These are phyloP conservation scores for Siphonodentalium dalli DNA, from an alignment of 2,888 invertebrate genomes.

Conservation along the genomic window DNA sequence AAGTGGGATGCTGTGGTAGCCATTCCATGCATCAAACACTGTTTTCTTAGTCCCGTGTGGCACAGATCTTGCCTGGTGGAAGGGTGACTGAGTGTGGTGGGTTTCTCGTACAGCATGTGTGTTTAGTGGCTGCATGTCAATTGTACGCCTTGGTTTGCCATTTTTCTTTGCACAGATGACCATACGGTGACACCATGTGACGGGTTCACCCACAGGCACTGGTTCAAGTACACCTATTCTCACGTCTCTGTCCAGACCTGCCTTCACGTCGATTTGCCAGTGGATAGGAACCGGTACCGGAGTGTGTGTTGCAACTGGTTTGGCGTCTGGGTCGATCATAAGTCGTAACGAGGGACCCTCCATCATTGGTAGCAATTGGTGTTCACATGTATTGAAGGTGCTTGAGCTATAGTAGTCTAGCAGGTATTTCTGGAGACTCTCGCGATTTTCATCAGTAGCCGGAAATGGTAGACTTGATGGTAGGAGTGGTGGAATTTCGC, in stretches of 20 bases:
- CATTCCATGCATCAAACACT: slow-evolving; percentile 26
- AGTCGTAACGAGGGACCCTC: slow-evolving; percentile 28
- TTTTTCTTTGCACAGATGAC: slow-evolving; percentile 16
- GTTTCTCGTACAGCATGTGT: slow-evolving; percentile 20
- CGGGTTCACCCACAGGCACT: slow-evolving; percentile 14
- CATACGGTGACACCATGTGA: slow-evolving; percentile 22
- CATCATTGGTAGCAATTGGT: slow-evolving; percentile 28
- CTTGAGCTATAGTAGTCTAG: slow-evolving; percentile 22
- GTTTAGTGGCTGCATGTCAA: slow-evolving; percentile 20
- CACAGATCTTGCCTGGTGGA: slow-evolving; percentile 24
- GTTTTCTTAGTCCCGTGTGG: slow-evolving; percentile 28
- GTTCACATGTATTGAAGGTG: slow-evolving; percentile 21
- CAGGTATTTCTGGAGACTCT: slow-evolving; percentile 13
- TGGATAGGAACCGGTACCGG: slow-evolving; percentile 22
- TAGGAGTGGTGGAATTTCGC: too few relatives aligned
- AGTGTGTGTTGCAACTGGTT: slow-evolving; percentile 24
- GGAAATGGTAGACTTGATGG: slow-evolving; percentile 12
- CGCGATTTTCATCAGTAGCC: slow-evolving; percentile 20
- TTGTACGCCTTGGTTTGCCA: slow-evolving; percentile 15
- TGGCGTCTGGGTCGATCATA: slow-evolving; percentile 23
- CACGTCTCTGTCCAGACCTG: slow-evolving; percentile 22
- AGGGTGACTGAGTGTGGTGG: slow-evolving; percentile 30
- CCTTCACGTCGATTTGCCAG: slow-evolving; percentile 21
- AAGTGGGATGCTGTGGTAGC: slow-evolving; percentile 26
- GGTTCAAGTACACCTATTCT: slow-evolving; percentile 21